Evolutionary conservation across 2,888 invertebrate species (phyloP), one percentile per base, ranked within the genome.

Genomic region (Xestobium rufovillosum): DNA sequence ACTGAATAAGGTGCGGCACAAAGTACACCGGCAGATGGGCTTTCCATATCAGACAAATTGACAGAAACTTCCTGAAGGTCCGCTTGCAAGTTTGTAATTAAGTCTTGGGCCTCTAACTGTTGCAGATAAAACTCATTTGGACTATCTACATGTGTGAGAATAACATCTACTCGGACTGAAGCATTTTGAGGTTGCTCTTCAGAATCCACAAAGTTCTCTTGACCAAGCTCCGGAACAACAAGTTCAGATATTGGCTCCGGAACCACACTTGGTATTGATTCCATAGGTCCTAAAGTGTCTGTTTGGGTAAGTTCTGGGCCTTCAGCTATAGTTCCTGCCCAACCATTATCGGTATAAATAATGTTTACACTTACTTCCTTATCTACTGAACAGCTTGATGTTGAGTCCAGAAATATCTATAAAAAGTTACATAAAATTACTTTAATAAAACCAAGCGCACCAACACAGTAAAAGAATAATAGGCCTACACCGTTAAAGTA

Each of bases 1-100:
- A 77, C 80, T 0, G 80, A 75, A 60, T 88, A 94, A 53, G 83
- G 79, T 1, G 92, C 91, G 31, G 80, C 70, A 50, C 85, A 86
- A 0, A 78, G 54, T 0, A 75, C 72, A 4, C 80, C 79, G 37
- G 75, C 67, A 29, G 76, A 74, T 2, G 75, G 70, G 35, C 61
- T 73, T 37, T 72, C 71, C 6, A 81, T 59, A 23, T 73, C 69
- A 0, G 70, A 57, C 56, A 76, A 70, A 1, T 62, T 59, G 0
- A 61, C 16, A 14, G 9, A 6, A 13, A 71, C 67, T 13, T 70
- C 69, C 59, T 83, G 82, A 1, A 87, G 61, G 50, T 75, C 71
- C 0, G 71, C 70, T 51, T 84, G 83, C 1, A 84, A 66, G 25
- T 70, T 67, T 2, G 72, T 68, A 2, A 85, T 68, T 2, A 66